Base-by-base conservation (phyloP, 2,888 invertebrate species). In the Furcula furcula region DNA sequence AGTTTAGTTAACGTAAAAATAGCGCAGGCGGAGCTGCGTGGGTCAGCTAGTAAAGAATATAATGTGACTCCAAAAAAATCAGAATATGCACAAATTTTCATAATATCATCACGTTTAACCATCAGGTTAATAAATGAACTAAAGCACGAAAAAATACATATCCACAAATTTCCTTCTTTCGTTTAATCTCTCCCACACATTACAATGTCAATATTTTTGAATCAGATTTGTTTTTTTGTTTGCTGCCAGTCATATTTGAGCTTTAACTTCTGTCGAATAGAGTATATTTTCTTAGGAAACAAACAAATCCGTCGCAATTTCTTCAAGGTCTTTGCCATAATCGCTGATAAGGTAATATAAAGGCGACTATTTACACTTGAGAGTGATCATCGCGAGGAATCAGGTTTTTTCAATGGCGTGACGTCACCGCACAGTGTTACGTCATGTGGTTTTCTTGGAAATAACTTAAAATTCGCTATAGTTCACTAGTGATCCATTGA, bases 281-380 rank as follows among this genome's bases (percentile, higher is more conserved):
- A 6, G 3, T 16, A 16, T 6, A 16, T 16, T 4, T 16, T 6
- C 6, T 3, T 16, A 16, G 3, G 6, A 16, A 7, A 12, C 3
- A 3, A 12, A 12, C 7, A 7, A 23, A 25, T 7, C 2, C 7
- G 7, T 13, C 2, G 1, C 11, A 3, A 13, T 13, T 2, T 7
- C 0, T 7, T 27, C 40, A 44, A 52, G 60, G 53, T 29, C 45
- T 26, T 46, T 55, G 49, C 55, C 53, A 40, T 41, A 47, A 52
- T 60, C 46, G 52, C 4, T 52, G 48, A 55, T 47, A 47, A 40
- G 39, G 16, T 42, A 18, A 39, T 34, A 10, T 22, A 15, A 10
- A 53, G 25, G 19, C 29, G 26, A 40, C 19, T 56, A 44, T 56
- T 50, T 40, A 42, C 45, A 49, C 19, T 54, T 16, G 29, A 34